A percentile compares a stretch with the other conserved stretches of the same genome.
These are phyloP conservation scores for Papilio elwesi DNA, from an alignment of 2,888 invertebrate genomes.

Conservation along the genomic window DNA sequence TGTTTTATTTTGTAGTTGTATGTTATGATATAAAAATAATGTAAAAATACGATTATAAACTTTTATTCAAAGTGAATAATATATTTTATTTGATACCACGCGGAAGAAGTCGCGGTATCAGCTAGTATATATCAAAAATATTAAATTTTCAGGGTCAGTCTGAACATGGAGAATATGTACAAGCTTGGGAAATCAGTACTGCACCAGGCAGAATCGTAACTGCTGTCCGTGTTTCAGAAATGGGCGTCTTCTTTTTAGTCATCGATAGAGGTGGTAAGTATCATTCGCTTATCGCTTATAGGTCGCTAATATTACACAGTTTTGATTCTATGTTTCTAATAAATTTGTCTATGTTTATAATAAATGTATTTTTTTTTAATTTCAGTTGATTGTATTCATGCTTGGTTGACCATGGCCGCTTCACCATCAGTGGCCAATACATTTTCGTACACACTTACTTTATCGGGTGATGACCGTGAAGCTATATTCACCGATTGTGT, in stretches of 20 bases:
- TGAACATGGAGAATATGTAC: constrained; percentile 75
- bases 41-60: too few species aligned
- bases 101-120: too few species aligned
- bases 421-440: constrained; percentile 72
- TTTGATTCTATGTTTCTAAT: background rate
- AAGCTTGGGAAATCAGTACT: constrained; percentile 78
- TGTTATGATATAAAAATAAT: too few species aligned
- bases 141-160: constrained; percentile 64
- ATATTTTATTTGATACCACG: too few species aligned
- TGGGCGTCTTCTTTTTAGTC: constrained; percentile 78
- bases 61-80: too few species aligned
- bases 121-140: background rate
- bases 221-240: constrained; percentile 73
- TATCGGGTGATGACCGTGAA: constrained; percentile 78
- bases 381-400: constrained; percentile 64
- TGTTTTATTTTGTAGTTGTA: too few species aligned
- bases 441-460: constrained; percentile 72
- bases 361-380: constrained; percentile 37
- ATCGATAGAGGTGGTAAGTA: constrained; percentile 74
- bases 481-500: constrained; percentile 78
- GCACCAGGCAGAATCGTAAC: constrained; percentile 72
- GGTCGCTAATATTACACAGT: constrained; percentile 2
- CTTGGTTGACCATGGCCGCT: constrained; percentile 77
- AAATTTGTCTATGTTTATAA: background rate
- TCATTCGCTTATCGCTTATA: background rate